phyloP scores from a whole-genome alignment of 2,888 invertebrate species.

The Euplagia quadripunctaria region DNA sequence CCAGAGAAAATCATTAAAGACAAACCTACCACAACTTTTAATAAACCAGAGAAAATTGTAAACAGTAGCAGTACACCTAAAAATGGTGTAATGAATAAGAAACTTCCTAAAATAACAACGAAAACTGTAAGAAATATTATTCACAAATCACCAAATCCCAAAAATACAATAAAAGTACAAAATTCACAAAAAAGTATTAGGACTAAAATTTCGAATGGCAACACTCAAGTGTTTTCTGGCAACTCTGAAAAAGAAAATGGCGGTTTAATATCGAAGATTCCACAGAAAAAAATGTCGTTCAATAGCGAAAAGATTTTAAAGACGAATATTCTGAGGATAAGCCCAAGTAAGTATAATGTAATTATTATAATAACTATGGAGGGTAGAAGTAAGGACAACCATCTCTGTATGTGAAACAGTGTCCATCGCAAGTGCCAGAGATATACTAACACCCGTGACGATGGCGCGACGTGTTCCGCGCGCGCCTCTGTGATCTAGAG shows the following conservation, averaged over 20 bases:
- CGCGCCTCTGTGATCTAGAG: no score
- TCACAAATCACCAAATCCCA: constrained; percentile 23
- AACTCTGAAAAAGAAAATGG: constrained; percentile 50
- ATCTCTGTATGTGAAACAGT: no score
- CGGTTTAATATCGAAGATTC: constrained; percentile 60
- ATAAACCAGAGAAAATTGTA: background rate
- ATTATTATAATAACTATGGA: background rate
- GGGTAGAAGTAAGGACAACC: no score
- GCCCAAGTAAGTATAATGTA: constrained; percentile 67
- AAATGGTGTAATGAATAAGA: constrained; percentile 14
- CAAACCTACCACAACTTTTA: background rate
- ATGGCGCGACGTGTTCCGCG: no score
- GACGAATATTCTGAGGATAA: constrained; percentile 61
- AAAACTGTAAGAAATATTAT: constrained; percentile 15
- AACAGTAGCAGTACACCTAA: constrained; percentile 15
- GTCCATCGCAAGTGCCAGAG: no score
- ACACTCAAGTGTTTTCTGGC: constrained; percentile 18
- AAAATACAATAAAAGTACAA: constrained; percentile 29
- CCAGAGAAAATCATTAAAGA: constrained; percentile 16
- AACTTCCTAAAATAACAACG: constrained; percentile 15
- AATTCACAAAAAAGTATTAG: constrained; percentile 31
- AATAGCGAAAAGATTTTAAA: constrained; percentile 46
- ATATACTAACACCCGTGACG: no score
- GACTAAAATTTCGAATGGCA: constrained; percentile 6
- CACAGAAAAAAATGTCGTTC: constrained; percentile 56